These are phyloP conservation scores for Cassiopea xamachana DNA, from an alignment of 30 jellyfish, hydroid and myxozoan species.

Conservation along the genomic window DNA sequence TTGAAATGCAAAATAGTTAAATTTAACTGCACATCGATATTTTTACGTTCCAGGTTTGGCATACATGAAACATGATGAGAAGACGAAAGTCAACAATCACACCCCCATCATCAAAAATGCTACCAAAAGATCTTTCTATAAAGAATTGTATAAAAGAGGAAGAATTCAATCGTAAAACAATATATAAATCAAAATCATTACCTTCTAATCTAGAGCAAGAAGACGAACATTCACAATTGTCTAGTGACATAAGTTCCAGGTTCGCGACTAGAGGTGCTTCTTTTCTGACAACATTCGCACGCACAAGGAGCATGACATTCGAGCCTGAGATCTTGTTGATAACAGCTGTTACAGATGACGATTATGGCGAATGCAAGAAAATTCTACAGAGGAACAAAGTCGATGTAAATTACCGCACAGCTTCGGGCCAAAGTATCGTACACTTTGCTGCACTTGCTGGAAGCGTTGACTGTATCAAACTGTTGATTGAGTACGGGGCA, in stretches of 20 bases:
- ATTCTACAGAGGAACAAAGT: slow-evolving; percentile 32
- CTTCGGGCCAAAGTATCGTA: slow-evolving; percentile 67
- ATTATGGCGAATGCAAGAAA: slow-evolving; percentile 35
- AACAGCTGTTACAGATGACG: slow-evolving; percentile 73
- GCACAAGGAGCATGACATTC: slow-evolving; percentile 65
- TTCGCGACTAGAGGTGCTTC: slow-evolving; percentile 13
- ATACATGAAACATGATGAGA: slow-evolving; percentile 19
- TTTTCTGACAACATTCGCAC: slow-evolving; percentile 28
- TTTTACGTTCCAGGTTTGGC: too few species aligned
- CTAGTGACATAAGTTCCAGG: not conserved
- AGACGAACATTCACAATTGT: slow-evolving; percentile 7
- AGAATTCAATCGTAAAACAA: slow-evolving; percentile 43
- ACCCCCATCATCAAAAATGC: slow-evolving; percentile 56
- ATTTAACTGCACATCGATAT: too few species aligned
- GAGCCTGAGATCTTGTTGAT: slow-evolving; percentile 66
- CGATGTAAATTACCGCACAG: slow-evolving; percentile 59
- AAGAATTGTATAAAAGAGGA: slow-evolving; percentile 33
- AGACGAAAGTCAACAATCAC: slow-evolving; percentile 66
- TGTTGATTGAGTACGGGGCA: slow-evolving; percentile 61
- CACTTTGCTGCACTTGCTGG: slow-evolving; percentile 70
- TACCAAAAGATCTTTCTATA: not conserved
- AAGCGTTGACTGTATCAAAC: slow-evolving; percentile 36
- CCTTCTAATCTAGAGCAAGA: slow-evolving; percentile 65
- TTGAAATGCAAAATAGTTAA: too few species aligned
- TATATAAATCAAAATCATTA: slow-evolving; percentile 70